A percentile compares a stretch with the other conserved stretches of the same genome.
Conservation (phyloP, 2,113 vertebrate species). For the Bufo bufo region DNA sequence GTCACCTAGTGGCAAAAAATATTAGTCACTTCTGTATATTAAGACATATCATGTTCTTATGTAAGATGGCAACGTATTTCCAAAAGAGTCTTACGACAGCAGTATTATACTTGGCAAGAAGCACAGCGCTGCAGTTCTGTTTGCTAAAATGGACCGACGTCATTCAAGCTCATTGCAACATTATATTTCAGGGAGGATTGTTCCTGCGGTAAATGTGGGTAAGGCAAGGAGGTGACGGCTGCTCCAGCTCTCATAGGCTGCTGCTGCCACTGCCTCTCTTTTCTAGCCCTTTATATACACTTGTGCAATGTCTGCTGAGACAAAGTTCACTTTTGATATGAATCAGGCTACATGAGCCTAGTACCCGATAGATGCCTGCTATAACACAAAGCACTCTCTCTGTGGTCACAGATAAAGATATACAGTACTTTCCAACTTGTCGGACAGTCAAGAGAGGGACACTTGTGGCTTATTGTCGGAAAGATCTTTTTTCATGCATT, state of each 20-base stretch:
- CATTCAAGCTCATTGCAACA: neutral
- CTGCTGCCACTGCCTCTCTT: neutral
- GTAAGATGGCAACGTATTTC: neutral
- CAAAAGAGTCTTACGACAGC: neutral
- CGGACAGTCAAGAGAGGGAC: too few species aligned
- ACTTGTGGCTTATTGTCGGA: too few species aligned
- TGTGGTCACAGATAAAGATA: too few species aligned
- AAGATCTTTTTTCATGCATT: too few species aligned
- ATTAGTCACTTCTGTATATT: neutral
- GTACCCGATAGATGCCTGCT: neutral
- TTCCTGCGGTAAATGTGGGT: neutral
- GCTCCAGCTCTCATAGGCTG: neutral
- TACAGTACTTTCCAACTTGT: too few species aligned
- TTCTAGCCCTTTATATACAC: neutral
- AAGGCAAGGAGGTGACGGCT: neutral
- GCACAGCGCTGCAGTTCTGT: neutral
- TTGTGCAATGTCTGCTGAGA: neutral
- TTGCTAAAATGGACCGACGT: neutral
- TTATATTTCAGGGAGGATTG: neutral
- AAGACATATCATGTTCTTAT: too few species aligned
- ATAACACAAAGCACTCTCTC: neutral
- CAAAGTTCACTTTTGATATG: neutral
- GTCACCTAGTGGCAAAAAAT: neutral
- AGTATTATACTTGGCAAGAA: neutral
- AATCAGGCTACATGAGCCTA: neutral